Evolutionary conservation across 2,888 invertebrate genomes (phyloP).

Genomic region (Nomada lathburiana): DNA sequence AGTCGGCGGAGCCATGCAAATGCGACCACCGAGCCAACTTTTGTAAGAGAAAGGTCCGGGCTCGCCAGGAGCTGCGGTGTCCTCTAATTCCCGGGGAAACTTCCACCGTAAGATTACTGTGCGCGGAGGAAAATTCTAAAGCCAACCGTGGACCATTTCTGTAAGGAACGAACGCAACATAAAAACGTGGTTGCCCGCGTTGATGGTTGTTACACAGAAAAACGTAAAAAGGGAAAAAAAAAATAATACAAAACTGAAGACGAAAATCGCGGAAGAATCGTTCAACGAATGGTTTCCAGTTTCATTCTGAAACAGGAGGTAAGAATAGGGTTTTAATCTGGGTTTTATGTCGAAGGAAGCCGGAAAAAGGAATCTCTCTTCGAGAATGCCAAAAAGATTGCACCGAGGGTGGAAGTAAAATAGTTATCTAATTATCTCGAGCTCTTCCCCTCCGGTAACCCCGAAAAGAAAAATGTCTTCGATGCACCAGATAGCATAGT

Average conservation of each 20-base stretch:
- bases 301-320: neutral
- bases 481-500: too few species aligned
- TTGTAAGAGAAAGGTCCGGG: conserved; percentile 14
- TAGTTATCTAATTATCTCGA: too few species aligned
- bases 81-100: conserved; percentile 40
- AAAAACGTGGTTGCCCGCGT: neutral
- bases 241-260: neutral
- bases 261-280: neutral
- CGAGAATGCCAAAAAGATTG: too few species aligned
- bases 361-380: too few species aligned
- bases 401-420: too few species aligned
- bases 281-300: neutral
- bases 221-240: neutral
- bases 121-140: conserved; percentile 26
- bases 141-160: conserved; percentile 27
- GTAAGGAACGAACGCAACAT: neutral
- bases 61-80: conserved; percentile 17
- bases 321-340: neutral
- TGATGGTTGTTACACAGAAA: conserved; percentile 19
- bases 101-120: conserved; percentile 22
- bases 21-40: conserved; percentile 31
- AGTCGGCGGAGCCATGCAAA: conserved; percentile 11
- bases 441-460: too few species aligned
- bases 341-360: too few species aligned
- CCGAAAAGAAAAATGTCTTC: too few species aligned